phyloP scores from a whole-genome alignment of 2,888 invertebrate species.

The Meandrusa payeni region DNA sequence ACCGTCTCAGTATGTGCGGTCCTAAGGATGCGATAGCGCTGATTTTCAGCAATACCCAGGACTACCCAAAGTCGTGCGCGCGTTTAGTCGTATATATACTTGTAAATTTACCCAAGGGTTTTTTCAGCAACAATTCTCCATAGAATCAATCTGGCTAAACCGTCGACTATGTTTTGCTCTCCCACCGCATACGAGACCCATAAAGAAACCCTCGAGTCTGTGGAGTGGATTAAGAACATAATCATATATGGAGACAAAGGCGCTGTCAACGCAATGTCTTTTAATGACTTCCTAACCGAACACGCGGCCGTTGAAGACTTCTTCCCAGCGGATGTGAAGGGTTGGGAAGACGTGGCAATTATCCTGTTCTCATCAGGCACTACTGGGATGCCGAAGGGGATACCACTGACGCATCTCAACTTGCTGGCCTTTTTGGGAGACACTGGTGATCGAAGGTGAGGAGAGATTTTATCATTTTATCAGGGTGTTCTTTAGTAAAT shows the following conservation, averaged over 20 bases:
- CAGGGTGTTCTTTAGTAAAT: too few species aligned
- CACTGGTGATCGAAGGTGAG: too few species aligned
- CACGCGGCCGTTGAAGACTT: slow-evolving; percentile 28
- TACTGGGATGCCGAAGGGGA: slow-evolving; percentile 41
- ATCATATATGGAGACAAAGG: slow-evolving; percentile 25
- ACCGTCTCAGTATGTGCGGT: too few species aligned
- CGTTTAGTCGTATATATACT: too few species aligned
- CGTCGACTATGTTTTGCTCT: slow-evolving; percentile 39
- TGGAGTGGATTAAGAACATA: slow-evolving; percentile 24
- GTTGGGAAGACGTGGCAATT: slow-evolving; percentile 32
- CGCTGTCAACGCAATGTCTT: slow-evolving; percentile 21
- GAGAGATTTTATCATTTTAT: too few species aligned
- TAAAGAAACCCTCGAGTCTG: slow-evolving; percentile 23
- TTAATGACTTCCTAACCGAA: slow-evolving; percentile 32
- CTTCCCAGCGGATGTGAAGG: slow-evolving; percentile 31
- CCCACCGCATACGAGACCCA: slow-evolving; percentile 27
- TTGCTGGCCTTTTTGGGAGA: too few species aligned
- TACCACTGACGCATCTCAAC: slow-evolving; percentile 36
- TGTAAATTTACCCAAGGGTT: neutral
- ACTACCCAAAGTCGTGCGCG: too few species aligned
- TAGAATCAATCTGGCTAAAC: slow-evolving; percentile 33
- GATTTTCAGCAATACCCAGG: too few species aligned
- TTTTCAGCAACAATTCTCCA: slow-evolving; percentile 34
- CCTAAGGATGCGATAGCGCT: too few species aligned
- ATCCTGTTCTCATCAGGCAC: slow-evolving; percentile 43